Evolutionary conservation across 2,888 invertebrate genomes (phyloP).

Genomic region (Icerya purchasi): DNA sequence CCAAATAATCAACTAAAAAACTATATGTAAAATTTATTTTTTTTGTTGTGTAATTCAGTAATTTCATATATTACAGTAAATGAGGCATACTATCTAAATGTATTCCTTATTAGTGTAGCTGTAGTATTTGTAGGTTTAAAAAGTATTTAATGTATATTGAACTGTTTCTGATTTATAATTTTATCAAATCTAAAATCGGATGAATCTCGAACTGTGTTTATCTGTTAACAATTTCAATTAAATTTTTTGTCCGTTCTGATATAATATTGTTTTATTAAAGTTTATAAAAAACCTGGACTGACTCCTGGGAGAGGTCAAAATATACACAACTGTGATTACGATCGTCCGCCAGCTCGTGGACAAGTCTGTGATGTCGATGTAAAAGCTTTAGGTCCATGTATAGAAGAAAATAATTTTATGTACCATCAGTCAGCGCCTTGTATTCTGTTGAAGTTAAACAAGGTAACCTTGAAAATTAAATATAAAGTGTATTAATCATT

Average conservation of each 20-base stretch:
- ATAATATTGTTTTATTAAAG: conserved; percentile 26
- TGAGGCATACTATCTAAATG: too few species aligned
- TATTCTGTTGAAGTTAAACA: conserved; percentile 84
- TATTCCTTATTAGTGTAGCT: too few species aligned
- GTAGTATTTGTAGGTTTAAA: too few species aligned
- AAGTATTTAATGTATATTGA: too few species aligned
- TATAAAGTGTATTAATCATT: not conserved
- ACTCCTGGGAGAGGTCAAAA: conserved; percentile 51
- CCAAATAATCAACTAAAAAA: too few species aligned
- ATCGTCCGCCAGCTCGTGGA: conserved; percentile 41
- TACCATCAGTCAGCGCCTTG: conserved; percentile 85
- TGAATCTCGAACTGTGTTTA: too few species aligned
- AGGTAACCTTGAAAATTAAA: conserved; percentile 27
- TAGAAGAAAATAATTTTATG: conserved; percentile 63
- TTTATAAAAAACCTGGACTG: conserved; percentile 48
- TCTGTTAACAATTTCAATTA: not conserved
- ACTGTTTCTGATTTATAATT: too few species aligned
- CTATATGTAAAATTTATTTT: too few species aligned
- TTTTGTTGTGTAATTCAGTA: too few species aligned
- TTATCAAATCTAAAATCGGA: too few species aligned
- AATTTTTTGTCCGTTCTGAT: conserved; percentile 1
- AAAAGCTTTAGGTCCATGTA: conserved; percentile 55
- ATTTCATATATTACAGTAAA: too few species aligned
- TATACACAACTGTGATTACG: conserved; percentile 52
- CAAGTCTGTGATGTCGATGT: conserved; percentile 77